phyloP scores from a whole-genome alignment of 2,888 invertebrate species.

The Homarus gammarus region DNA sequence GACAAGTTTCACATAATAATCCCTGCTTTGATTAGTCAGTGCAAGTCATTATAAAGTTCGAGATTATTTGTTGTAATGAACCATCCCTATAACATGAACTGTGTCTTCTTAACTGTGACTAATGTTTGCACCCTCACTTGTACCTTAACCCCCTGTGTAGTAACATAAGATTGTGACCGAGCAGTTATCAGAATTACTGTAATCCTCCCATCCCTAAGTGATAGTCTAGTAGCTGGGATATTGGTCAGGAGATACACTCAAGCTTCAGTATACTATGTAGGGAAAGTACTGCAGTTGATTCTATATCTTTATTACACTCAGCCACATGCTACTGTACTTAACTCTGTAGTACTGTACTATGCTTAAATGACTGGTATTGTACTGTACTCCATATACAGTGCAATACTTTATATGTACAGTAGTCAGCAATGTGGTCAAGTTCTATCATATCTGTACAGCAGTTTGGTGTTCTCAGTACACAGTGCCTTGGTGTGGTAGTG shows the following conservation, averaged over 20 bases:
- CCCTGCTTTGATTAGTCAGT: neutral
- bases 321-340: neutral
- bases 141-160: neutral
- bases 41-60: neutral
- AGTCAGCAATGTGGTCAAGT: too few relatives aligned
- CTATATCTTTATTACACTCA: neutral
- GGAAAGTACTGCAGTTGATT: neutral
- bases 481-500: too few relatives aligned
- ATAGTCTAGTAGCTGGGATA: neutral
- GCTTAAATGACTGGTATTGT: too few relatives aligned
- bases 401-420: too few relatives aligned
- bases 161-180: neutral
- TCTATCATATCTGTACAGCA: too few relatives aligned
- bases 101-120: neutral
- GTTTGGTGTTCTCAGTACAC: too few relatives aligned
- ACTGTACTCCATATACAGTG: too few relatives aligned
- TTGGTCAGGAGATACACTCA: constrained; percentile 12
- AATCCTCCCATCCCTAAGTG: neutral
- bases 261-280: neutral
- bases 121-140: neutral
- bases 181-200: neutral
- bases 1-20: neutral
- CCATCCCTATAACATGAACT: neutral
- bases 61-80: neutral
- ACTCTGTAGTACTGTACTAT: too few relatives aligned